A percentile compares a stretch with the other conserved stretches of the same genome.
Evolutionary conservation across 2,797 vertebrate genomes (phyloP).

Genomic region (Tenualosa thibaudeaui): DNA sequence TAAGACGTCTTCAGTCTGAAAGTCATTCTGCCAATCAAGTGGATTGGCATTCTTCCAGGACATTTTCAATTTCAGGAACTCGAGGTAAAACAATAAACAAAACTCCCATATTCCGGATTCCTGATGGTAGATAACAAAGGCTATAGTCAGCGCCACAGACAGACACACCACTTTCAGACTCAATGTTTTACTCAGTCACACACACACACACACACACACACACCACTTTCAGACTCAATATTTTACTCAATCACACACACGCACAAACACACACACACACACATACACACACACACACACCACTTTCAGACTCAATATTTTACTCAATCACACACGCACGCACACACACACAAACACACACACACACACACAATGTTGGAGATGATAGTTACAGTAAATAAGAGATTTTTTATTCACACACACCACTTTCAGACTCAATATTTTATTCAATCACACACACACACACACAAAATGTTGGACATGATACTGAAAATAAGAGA

Average conservation of each 20-base stretch:
- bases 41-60: conserved; percentile 50
- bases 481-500: no score
- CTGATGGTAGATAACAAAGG: conserved; percentile 43
- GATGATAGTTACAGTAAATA: no score
- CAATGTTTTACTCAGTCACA: not conserved
- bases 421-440: conserved; percentile 5
- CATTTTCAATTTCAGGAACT: conserved; percentile 57
- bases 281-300: not conserved
- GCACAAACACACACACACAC: not conserved
- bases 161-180: conserved; percentile 19
- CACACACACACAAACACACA: not conserved
- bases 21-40: conserved; percentile 43
- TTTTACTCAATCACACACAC: not conserved
- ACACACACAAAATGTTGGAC: not conserved
- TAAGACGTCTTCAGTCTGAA: conserved; percentile 25
- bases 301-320: no score
- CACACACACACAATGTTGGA: not conserved
- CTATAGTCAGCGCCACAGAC: conserved; percentile 37
- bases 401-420: not conserved
- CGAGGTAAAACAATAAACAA: conserved; percentile 56
- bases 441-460: not conserved
- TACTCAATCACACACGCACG: not conserved
- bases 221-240: no score
- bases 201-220: conserved; percentile 13
- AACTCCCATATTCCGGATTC: conserved; percentile 41